Base-by-base conservation (phyloP, 2,113 vertebrate genomes). In the Brevimyrus niger region DNA sequence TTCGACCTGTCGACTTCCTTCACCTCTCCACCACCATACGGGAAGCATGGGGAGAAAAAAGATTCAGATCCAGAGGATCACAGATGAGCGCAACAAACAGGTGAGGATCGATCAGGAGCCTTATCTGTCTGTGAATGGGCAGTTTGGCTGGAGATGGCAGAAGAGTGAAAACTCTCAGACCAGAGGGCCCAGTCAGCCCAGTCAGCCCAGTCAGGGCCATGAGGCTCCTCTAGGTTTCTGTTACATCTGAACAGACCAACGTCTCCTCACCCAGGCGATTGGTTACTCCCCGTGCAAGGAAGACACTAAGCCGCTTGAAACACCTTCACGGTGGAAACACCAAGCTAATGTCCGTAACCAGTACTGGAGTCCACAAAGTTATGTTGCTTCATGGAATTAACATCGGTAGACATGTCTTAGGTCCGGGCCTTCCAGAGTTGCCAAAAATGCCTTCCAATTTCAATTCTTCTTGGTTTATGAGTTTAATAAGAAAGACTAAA, bases 21-120 rank as follows among this genome's bases (percentile, higher is more conserved):
- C 42, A 19, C 61, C 86, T 89, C 92, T 93, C 94, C 93, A 89
- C 91, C 90, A 50, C 92, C 44, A 91, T 93, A 92, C 87, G 0
- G 95, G 93, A 93, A 85, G 21, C 88, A 89, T 89, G 88, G 88
- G 88, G 50, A 84, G 88, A 51, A 89, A 85, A 89, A 89, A 89
- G 88, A 89, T 89, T 47, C 88, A 89, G 88, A 89, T 89, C 51
- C 88, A 89, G 88, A 83, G 88, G 80, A 89, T 89, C 88, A 89
- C 88, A 61, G 88, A 89, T 27, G 88, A 89, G 88, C 80, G 88
- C 50, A 89, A 89, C 88, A 89, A 50, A 84, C 88, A 88, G 88
- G 88, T 88, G 88, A 88, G 88, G 7, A 19, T 53, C 15, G 27
- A 9, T 86, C 85, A 86, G 85, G 48, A 17, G 46, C 85, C 27